phyloP scores from a whole-genome alignment of 2,888 invertebrate species.

The Drosophila setosimentum region DNA sequence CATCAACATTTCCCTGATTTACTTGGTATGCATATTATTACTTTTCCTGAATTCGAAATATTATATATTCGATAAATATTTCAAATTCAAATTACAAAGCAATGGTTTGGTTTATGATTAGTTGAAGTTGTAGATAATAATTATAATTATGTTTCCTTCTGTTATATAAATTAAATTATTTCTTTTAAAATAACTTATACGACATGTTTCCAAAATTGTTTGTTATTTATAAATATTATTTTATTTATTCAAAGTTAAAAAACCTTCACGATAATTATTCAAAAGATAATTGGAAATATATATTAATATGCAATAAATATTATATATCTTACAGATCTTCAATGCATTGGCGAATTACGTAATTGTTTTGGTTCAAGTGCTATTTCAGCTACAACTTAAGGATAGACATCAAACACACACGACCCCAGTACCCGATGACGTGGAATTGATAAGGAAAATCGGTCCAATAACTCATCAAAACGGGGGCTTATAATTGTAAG shows the following conservation, averaged over 20 bases:
- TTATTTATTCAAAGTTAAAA: neutral
- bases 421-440: conserved; percentile 48
- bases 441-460: conserved; percentile 48
- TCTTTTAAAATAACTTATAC: neutral
- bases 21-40: conserved; percentile 63
- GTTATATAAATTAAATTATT: neutral
- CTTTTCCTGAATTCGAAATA: neutral
- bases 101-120: neutral
- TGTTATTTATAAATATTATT: neutral
- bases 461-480: conserved; percentile 31
- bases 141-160: neutral
- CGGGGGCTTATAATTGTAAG: neutral
- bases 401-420: conserved; percentile 24
- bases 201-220: neutral
- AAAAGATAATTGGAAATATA: neutral
- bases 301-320: neutral
- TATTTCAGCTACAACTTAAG: conserved; percentile 74
- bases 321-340: conserved; percentile 60
- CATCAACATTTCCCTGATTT: conserved; percentile 68
- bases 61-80: neutral
- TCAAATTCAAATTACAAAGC: neutral
- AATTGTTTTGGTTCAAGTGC: conserved; percentile 79
- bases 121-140: too few species aligned
- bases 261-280: neutral
- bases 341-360: conserved; percentile 80